Evolutionary conservation across 2,113 vertebrate species (phyloP).

Genomic region (Paradisaea rubra): DNA sequence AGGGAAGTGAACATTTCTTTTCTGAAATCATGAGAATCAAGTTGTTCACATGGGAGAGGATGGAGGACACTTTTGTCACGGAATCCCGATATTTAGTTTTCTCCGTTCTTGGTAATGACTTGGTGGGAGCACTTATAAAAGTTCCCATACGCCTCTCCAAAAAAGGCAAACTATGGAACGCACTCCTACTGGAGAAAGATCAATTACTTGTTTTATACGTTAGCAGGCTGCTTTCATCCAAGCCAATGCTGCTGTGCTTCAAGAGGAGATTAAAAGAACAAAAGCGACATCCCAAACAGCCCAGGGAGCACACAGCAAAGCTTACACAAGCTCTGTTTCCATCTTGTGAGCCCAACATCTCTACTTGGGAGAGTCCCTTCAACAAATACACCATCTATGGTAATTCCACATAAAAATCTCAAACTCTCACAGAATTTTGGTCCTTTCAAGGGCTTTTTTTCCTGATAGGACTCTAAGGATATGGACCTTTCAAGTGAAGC

Average conservation of each 20-base stretch:
- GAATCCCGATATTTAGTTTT: background rate
- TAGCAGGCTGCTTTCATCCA: constrained; percentile 13
- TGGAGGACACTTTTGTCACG: background rate
- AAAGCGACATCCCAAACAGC: background rate
- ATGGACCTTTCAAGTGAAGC: background rate
- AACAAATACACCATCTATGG: background rate
- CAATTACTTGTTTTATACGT: background rate
- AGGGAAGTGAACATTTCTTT: background rate
- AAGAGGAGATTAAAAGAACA: constrained; percentile 4
- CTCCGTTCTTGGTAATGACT: background rate
- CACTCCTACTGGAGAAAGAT: constrained; percentile 4
- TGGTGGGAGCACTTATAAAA: background rate
- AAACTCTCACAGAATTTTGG: background rate
- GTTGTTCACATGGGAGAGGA: background rate
- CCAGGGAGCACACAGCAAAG: background rate
- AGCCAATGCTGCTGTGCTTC: background rate
- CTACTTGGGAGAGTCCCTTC: background rate
- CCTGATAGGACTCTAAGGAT: background rate
- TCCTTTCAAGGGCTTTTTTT: background rate
- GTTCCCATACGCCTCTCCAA: background rate
- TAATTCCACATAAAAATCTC: background rate
- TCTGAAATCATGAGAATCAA: background rate
- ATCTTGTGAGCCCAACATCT: background rate
- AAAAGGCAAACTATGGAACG: constrained; percentile 11
- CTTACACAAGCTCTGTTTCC: background rate